phyloP scores from a whole-genome alignment of 2,113 vertebrate genomes.

The Sphyrna mokarran region DNA sequence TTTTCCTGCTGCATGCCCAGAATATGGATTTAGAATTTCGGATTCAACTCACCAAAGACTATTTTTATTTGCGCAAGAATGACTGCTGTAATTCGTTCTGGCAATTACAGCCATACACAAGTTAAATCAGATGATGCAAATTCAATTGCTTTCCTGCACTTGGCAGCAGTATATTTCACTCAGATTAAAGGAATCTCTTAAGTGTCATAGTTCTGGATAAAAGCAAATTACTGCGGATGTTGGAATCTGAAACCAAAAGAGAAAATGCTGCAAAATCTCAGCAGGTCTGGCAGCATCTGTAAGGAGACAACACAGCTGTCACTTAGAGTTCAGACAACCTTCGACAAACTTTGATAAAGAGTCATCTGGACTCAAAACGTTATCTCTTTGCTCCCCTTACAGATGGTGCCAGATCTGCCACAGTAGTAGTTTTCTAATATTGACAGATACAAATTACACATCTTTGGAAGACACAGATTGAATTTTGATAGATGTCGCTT shows the following conservation, averaged over 20 bases:
- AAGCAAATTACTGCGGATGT: no score
- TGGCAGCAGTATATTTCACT: not conserved
- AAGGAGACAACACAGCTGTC: no score
- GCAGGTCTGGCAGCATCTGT: no score
- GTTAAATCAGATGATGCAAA: not conserved
- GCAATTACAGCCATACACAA: not conserved
- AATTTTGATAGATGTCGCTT: not conserved
- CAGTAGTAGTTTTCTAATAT: not conserved
- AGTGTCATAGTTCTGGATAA: not conserved
- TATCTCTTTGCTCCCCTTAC: no score
- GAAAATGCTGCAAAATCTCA: no score
- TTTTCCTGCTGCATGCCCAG: slow-evolving; percentile 1
- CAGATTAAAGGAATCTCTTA: not conserved
- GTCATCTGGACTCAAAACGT: no score
- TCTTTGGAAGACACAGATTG: not conserved
- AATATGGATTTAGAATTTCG: not conserved
- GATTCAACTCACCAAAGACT: not conserved
- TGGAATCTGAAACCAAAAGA: no score
- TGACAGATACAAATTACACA: not conserved
- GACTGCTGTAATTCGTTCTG: not conserved
- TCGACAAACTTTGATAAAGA: no score
- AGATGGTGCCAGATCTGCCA: not conserved
- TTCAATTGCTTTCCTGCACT: not conserved
- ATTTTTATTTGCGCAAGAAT: slow-evolving; percentile 11
- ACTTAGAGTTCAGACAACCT: no score